Base-by-base conservation (phyloP, 2,888 invertebrate species). In the Aspidiotus rigidus region DNA sequence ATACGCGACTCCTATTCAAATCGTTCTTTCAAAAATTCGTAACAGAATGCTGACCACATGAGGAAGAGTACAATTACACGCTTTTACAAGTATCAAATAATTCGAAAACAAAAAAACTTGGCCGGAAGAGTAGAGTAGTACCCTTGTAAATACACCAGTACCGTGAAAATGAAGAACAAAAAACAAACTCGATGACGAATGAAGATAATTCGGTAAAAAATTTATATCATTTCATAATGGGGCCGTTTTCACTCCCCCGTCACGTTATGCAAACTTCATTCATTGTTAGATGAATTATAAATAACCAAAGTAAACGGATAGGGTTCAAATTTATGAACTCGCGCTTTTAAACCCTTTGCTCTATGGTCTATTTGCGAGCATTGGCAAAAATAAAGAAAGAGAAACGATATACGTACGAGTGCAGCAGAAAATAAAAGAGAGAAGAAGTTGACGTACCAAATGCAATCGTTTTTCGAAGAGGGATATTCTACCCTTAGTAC, bases 231-330 rank as follows among this genome's bases (percentile, higher is more conserved):
- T 62, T 41, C 62, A 59, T 59, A 59, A 59, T 55, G 17, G 53
- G 13, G 28, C n/a, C 54, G 54, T 54, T 55, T 64, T 55, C 64
- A 55, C 64, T 63, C 63, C 63, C 49, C 49, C 17, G 63, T 55
- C 28, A 17, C 28, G 49, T 64, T 64, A 64, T 64, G 55, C 54
- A 64, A 64, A 55, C 64, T 64, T 63, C 39, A 39, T 28, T 54
- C 55, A 64, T 64, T 64, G 64, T 64, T 64, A 40, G 28, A 64
- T 28, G 55, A 64, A 64, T 64, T 64, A 64, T 64, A 64, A 64
- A 64, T 64, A 64, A 64, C 64, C 64, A 64, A 64, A 64, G 64
- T 64, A 64, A 64, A 64, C 64, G 28, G 64, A 64, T 64, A 64
- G 53, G 64, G 64, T 64, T 64, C 55, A 55, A 64, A 64, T 64